Evolutionary conservation across 2,797 vertebrate species (phyloP).

Genomic region (Pipistrellus pipistrellus): DNA sequence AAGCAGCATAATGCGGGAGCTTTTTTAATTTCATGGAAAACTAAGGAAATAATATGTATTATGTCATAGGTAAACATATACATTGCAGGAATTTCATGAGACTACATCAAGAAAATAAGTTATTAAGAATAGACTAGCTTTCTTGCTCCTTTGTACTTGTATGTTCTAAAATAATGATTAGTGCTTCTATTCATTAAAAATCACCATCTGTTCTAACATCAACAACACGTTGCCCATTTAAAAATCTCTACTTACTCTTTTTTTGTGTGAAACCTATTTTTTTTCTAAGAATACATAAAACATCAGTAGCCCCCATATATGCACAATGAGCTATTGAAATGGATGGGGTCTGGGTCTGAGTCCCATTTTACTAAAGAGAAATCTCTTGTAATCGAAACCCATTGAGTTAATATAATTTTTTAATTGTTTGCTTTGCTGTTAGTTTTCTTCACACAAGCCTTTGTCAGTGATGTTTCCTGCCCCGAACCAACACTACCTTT

Average conservation of each 20-base stretch:
- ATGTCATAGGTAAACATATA: neutral
- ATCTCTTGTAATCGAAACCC: constrained; percentile 38
- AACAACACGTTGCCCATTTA: neutral
- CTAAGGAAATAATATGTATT: neutral
- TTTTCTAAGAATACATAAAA: constrained; percentile 3
- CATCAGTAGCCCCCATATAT: neutral
- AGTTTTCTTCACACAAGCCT: neutral
- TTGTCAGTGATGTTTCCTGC: neutral
- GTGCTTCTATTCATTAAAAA: constrained; percentile 35
- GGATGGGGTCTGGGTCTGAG: neutral
- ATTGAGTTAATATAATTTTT: neutral
- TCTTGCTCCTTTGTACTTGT: neutral
- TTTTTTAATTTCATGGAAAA: constrained; percentile 26
- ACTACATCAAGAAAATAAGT: neutral
- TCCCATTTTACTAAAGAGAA: constrained; percentile 41
- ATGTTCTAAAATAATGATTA: neutral
- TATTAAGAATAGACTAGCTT: neutral
- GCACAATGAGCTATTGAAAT: constrained; percentile 39
- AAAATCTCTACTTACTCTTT: constrained; percentile 34
- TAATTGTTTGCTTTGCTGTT: neutral
- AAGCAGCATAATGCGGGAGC: neutral
- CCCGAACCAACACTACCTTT: neutral
- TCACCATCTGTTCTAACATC: neutral
- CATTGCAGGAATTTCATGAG: neutral
- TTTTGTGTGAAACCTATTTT: neutral